Conservation (phyloP, 2,113 vertebrate genomes). For the Mormyrus iriodes region DNA sequence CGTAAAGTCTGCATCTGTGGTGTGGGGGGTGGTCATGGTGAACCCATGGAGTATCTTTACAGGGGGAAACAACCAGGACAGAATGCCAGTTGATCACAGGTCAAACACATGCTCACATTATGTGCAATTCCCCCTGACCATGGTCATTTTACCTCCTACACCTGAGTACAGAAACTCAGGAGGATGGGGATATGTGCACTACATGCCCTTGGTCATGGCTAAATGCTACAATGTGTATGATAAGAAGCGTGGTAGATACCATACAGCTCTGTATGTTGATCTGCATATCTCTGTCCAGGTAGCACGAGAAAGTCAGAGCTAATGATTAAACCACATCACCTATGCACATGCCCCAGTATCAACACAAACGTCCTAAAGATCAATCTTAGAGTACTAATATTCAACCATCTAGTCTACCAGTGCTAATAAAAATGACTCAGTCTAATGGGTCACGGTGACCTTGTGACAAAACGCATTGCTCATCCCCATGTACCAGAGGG, state of each 20-base stretch:
- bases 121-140: neutral
- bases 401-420: neutral
- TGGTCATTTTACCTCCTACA: neutral
- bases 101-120: neutral
- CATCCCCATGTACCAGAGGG: neutral
- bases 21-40: neutral
- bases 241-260: neutral
- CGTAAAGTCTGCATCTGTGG: no score
- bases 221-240: neutral
- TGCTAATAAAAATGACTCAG: neutral
- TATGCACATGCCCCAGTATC: neutral
- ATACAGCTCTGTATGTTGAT: neutral
- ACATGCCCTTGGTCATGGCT: neutral
- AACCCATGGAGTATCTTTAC: neutral
- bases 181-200: neutral
- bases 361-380: neutral
- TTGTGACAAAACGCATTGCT: neutral
- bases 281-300: conserved; percentile 8
- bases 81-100: neutral
- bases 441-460: neutral
- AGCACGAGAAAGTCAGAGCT: neutral
- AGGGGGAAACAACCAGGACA: neutral
- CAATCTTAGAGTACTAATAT: neutral
- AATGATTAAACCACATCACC: neutral
- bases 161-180: neutral